Base-by-base conservation (phyloP, 1,140 invertebrate genomes). In the Callitettix versicolor region DNA sequence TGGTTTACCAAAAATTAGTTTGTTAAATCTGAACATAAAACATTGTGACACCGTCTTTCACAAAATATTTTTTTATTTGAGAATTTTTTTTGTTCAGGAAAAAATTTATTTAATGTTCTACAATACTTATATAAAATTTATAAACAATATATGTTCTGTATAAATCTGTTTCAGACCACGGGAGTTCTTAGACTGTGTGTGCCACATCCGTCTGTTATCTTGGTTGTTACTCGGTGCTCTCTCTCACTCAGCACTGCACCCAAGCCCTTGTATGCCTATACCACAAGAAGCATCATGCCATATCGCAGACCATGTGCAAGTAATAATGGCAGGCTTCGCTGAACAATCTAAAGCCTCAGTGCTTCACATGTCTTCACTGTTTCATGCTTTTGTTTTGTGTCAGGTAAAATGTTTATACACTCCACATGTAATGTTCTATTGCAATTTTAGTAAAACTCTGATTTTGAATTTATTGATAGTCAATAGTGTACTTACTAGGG, bases 241-340 rank as follows among this genome's bases (percentile, higher is more conserved):
- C 18, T 91, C 86, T 6, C 90, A 95, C 66, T 84, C 83, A 36
- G 82, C 86, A n/a, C 73, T 87, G 61, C 72, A 77, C 67, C 36
- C 60, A 60, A 30, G 67, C 71, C 26, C 68, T 76, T 60, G 92
- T 85, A 61, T 85, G 63, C 94, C 95, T 11, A 85, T 99, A 58
- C 95, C 95, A 15, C 85, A 97, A 64, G 95, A 98, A 71, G 90
- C 91, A 34, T 93, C 90, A 22, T 91, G 90, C 64, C 88, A 96
- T 67, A 89, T 99, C 64, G 92, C 95, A 24, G 95, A 98, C 75
- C 92, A 98, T 67, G 85, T 98, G 55, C 91, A 98, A 77, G 88
- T 93, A 51, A 86, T 91, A 61, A 82, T 99, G 71, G 85, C 91
- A 15, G 94, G 92, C 11, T 99, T 98, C 78, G 91, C 92, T 34